Base-by-base conservation (phyloP, 1,140 invertebrate genomes). In the Brachionus angularis region DNA sequence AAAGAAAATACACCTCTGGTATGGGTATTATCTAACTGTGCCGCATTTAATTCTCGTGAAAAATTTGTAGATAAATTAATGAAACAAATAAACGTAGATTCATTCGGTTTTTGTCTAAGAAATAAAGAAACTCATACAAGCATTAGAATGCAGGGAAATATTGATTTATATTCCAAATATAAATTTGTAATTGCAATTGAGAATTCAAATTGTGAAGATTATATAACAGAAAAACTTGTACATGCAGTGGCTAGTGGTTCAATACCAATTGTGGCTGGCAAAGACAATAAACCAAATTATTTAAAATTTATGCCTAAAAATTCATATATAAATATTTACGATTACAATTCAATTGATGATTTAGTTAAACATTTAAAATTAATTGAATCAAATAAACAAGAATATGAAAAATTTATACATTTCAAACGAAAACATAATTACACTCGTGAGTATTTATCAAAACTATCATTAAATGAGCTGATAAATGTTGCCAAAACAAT, bases 181-280 rank as follows among this genome's bases (percentile, higher is more conserved):
- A 92, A 92, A 78, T 93, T 91, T 81, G 85, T 88, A 23, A 81
- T 93, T 69, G 86, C 91, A 0, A 87, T 91, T 76, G 91, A 93
- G 82, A 93, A 93, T 84, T 88, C 88, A 0, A 82, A 88, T 34
- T 93, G 91, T 79, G 82, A 90, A 23, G 91, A 93, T 83, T 94
- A 93, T 78, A 86, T 93, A 2, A 91, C 90, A 2, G 91, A 94
- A 80, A 93, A 93, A 77, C 83, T 91, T 14, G 46, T 70, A 8
- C 44, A 70, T 47, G 64, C 64, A 5, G 33, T 70, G 27, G 64
- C 64, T n/a, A 50, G 44, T 42, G 49, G 49, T 23, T 71, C 69
- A 31, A 47, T 71, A 33, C 69, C 69, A 18, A 71, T 71, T 21
- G 69, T 71, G 8, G 69, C 69, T 23, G 49, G 50, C 10, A 33